Evolutionary conservation across 1,140 invertebrate species (phyloP).

Genomic region (Rhyzopertha dominica): DNA sequence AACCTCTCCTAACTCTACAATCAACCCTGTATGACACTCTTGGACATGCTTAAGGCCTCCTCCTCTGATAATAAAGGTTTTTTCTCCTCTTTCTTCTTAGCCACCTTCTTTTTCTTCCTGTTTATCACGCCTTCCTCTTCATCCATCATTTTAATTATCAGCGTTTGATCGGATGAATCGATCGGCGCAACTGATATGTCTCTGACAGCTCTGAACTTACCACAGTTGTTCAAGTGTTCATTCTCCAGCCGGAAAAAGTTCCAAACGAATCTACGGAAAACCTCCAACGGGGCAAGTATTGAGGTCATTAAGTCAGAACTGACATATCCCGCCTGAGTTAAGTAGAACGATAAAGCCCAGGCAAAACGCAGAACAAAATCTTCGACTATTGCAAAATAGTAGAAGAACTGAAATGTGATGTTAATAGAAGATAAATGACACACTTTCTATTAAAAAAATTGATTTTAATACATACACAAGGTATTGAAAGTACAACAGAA

Average conservation of each 20-base stretch:
- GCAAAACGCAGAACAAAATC: slow-evolving; percentile 78
- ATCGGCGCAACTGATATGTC: slow-evolving; percentile 86
- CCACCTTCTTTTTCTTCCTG: slow-evolving; percentile 50
- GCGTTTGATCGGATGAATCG: slow-evolving; percentile 67
- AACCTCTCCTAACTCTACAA: no score
- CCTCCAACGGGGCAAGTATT: slow-evolving; percentile 74
- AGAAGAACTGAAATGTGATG: slow-evolving; percentile 68
- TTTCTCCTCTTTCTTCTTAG: slow-evolving; percentile 53
- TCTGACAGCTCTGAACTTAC: slow-evolving; percentile 85
- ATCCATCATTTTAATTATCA: slow-evolving; percentile 71
- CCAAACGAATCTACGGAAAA: slow-evolving; percentile 86
- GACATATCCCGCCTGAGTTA: slow-evolving; percentile 69
- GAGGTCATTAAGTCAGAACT: slow-evolving; percentile 72
- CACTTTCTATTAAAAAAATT: no score
- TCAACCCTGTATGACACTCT: no score
- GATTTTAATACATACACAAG: no score
- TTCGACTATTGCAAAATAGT: slow-evolving; percentile 92
- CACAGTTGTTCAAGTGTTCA: slow-evolving; percentile 92
- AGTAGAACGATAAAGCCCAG: slow-evolving; percentile 72
- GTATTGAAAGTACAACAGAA: no score
- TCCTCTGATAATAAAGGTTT: slow-evolving; percentile 52
- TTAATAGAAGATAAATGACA: no score
- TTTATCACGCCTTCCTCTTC: slow-evolving; percentile 59
- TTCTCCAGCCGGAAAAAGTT: slow-evolving; percentile 92
- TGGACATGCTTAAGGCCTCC: no score